Conservation (phyloP, 2,797 vertebrate genomes). For the Helicolenus hilgendorfi region DNA sequence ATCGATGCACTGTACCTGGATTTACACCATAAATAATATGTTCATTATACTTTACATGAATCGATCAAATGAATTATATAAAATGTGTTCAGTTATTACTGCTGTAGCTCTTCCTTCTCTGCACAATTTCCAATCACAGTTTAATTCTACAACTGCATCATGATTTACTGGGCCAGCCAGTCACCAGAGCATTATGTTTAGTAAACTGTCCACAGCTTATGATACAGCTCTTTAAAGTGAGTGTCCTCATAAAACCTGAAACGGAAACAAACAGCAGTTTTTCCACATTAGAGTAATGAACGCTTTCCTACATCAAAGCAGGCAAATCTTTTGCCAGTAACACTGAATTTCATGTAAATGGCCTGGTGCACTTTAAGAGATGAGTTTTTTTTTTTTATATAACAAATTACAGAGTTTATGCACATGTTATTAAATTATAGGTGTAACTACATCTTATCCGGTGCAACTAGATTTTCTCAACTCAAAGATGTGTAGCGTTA, state of each 20-base stretch:
- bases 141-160: background rate
- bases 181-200: slow-evolving; percentile 6
- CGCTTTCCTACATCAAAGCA: background rate
- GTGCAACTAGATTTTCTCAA: background rate
- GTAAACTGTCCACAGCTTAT: slow-evolving; percentile 10
- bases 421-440: background rate
- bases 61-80: background rate
- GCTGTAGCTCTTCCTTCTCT: background rate
- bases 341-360: background rate
- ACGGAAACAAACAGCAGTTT: slow-evolving; percentile 28
- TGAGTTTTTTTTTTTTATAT: background rate
- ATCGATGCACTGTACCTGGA: background rate
- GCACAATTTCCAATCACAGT: background rate
- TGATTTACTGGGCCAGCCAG: background rate
- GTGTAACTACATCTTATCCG: background rate
- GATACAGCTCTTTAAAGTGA: slow-evolving; percentile 29
- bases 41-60: background rate
- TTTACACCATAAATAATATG: background rate
- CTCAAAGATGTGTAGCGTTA: background rate
- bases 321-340: background rate
- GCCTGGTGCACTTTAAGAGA: background rate
- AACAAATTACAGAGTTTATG: background rate
- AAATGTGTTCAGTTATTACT: background rate
- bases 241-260: slow-evolving; percentile 31
- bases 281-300: slow-evolving; percentile 5